Conservation (phyloP, 1,140 invertebrate genomes). For the Vanessa tameamea region DNA sequence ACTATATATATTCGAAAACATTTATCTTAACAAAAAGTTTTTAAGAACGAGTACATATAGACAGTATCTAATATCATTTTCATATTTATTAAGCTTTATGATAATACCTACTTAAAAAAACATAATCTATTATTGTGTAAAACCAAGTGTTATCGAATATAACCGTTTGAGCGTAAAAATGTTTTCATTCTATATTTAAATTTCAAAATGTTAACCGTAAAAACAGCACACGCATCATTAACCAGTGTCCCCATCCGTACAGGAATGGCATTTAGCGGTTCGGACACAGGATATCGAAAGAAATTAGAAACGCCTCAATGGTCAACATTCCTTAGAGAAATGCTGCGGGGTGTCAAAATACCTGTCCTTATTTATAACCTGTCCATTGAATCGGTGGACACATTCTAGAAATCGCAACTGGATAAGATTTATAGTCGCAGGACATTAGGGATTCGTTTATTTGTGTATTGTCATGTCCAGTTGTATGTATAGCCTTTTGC, state of each 20-base stretch:
- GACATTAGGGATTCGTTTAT: constrained; percentile 32
- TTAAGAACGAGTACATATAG: too few relatives aligned
- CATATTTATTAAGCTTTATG: too few relatives aligned
- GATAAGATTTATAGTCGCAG: constrained; percentile 37
- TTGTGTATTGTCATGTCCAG: not conserved
- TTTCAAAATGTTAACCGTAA: not conserved
- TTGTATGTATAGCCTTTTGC: not conserved
- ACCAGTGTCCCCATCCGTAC: not conserved
- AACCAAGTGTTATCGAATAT: too few relatives aligned
- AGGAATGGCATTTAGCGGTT: not conserved
- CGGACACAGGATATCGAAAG: constrained; percentile 15
- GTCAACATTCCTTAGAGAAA: constrained; percentile 42
- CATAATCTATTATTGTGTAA: too few relatives aligned
- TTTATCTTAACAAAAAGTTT: too few relatives aligned
- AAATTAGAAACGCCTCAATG: constrained; percentile 19
- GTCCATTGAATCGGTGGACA: constrained; percentile 47
- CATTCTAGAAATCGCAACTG: constrained; percentile 41
- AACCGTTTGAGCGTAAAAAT: too few relatives aligned
- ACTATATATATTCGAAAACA: too few relatives aligned
- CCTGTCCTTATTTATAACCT: constrained; percentile 53
- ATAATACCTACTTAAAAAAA: too few relatives aligned
- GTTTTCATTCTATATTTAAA: not conserved
- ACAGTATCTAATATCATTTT: too few relatives aligned
- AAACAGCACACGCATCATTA: not conserved
- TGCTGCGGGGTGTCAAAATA: constrained; percentile 51